Conservation (phyloP, 2,113 vertebrate genomes). For the Pavo muticus region DNA sequence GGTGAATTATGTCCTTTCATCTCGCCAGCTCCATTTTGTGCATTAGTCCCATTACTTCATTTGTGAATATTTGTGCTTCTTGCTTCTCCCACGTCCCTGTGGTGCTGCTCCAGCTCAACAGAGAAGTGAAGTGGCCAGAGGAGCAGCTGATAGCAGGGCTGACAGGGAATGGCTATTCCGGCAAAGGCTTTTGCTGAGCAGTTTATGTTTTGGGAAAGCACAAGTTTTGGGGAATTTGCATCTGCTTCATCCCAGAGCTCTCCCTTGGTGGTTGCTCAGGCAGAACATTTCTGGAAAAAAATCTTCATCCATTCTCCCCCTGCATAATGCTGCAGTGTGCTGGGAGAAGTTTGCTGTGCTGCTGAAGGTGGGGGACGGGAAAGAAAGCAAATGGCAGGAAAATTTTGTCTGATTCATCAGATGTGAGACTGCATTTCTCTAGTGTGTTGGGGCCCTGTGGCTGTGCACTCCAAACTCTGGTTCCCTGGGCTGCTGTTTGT, state of each 20-base stretch:
- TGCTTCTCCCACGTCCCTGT: neutral
- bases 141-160: conserved; percentile 5
- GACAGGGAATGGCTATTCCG: neutral
- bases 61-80: neutral
- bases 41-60: conserved; percentile 55
- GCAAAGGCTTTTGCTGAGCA: conserved; percentile 40
- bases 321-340: neutral
- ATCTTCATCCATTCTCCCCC: neutral
- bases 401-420: neutral
- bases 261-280: neutral
- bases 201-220: conserved; percentile 6
- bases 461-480: neutral
- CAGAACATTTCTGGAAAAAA: neutral
- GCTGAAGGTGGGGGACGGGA: neutral
- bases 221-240: neutral
- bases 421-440: neutral
- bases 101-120: neutral
- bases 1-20: neutral
- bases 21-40: neutral
- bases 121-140: neutral
- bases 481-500: neutral
- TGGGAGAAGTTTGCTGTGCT: neutral
- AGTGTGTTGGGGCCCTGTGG: neutral
- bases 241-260: neutral
- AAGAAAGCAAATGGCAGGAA: neutral